Percentiles rank a stretch among this genome's conserved stretches.
Evolutionary conservation across 2,797 vertebrate species (phyloP).

Genomic region (Streptopelia turtur): DNA sequence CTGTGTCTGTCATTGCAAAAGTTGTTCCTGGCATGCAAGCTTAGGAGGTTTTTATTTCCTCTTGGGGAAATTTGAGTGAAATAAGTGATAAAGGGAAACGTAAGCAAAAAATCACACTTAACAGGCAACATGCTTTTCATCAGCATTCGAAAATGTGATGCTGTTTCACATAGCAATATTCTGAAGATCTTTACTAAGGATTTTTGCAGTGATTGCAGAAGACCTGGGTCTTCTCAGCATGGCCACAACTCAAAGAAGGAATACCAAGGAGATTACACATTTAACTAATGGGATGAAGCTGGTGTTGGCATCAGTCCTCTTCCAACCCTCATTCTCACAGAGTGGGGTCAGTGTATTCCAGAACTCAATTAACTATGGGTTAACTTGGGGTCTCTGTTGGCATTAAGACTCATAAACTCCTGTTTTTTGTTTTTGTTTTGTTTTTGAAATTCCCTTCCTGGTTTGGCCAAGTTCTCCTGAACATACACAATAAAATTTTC

Average conservation of each 20-base stretch:
- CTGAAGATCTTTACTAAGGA: neutral
- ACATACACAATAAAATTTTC: rapidly evolving
- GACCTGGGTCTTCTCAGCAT: rapidly evolving
- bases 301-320: neutral
- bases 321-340: neutral
- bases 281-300: neutral
- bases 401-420: neutral
- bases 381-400: neutral
- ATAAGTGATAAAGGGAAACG: constrained; percentile 24
- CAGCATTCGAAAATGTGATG: neutral
- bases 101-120: constrained; percentile 46
- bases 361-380: neutral
- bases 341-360: neutral
- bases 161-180: neutral
- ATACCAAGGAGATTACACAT: rapidly evolving
- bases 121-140: neutral
- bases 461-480: neutral
- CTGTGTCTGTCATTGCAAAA: neutral
- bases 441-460: neutral
- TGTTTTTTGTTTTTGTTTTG: neutral
- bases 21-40: neutral
- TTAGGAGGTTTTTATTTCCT: constrained; percentile 15
- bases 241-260: neutral
- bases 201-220: neutral
- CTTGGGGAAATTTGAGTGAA: neutral